These are phyloP conservation scores for Threskiornis aethiopicus DNA, from an alignment of 2,797 vertebrate genomes.

Conservation along the genomic window DNA sequence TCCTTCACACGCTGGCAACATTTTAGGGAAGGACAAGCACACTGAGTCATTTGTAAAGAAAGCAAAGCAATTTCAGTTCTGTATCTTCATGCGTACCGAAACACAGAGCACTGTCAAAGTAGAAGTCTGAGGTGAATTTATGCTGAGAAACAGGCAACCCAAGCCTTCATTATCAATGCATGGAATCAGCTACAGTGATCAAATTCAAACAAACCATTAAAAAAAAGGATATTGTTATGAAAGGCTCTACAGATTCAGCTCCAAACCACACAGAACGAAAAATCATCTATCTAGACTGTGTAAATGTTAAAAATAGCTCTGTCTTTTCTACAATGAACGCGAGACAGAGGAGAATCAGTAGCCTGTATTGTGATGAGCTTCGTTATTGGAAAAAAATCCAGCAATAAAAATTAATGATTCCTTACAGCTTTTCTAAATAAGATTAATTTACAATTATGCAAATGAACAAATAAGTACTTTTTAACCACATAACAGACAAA, in stretches of 20 bases:
- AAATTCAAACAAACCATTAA: slow-evolving; percentile 75
- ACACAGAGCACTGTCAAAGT: slow-evolving; percentile 74
- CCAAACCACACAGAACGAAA: slow-evolving; percentile 71
- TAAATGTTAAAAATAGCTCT: slow-evolving; percentile 81
- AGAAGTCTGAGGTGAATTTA: slow-evolving; percentile 79
- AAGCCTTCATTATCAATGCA: slow-evolving; percentile 83
- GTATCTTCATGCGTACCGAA: slow-evolving; percentile 73
- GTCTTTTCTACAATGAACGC: slow-evolving; percentile 75
- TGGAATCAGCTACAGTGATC: slow-evolving; percentile 79
- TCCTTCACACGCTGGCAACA: slow-evolving; percentile 82
- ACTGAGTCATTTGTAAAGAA: slow-evolving; percentile 83
- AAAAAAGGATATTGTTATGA: slow-evolving; percentile 71
- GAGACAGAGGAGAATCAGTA: slow-evolving; percentile 70
- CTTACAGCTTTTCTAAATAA: slow-evolving; percentile 33
- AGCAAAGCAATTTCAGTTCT: slow-evolving; percentile 82
- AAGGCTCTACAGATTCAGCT: slow-evolving; percentile 76
- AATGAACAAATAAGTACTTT: background rate
- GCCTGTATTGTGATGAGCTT: slow-evolving; percentile 63
- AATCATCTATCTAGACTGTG: slow-evolving; percentile 75
- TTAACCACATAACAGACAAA: background rate
- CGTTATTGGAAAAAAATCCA: slow-evolving; percentile 13
- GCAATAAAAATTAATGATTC: slow-evolving; percentile 65
- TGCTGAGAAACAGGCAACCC: slow-evolving; percentile 77
- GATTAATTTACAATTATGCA: slow-evolving; percentile 39
- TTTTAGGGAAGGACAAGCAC: slow-evolving; percentile 82